Conservation (phyloP, 1,140 invertebrate genomes). For the Oscheius sp. region DNA sequence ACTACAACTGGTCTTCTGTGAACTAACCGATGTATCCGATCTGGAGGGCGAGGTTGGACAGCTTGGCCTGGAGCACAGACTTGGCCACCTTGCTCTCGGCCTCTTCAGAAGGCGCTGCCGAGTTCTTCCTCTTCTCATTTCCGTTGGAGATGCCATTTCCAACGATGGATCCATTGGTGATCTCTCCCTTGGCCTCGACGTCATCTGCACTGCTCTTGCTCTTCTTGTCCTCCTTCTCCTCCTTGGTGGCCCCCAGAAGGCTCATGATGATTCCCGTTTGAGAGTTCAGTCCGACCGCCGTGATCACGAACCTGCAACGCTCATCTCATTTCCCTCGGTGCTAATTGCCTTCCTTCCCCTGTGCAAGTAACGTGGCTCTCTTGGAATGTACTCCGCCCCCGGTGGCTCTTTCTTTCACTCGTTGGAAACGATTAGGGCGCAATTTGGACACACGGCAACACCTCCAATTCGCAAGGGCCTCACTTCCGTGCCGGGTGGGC, state of each 20-base stretch:
- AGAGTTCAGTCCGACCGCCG: constrained; percentile 61
- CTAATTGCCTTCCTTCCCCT: not conserved
- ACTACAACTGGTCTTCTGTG: not conserved
- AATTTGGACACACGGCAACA: not conserved
- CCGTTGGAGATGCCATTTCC: constrained; percentile 7
- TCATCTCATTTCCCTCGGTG: not conserved
- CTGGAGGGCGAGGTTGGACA: constrained; percentile 61
- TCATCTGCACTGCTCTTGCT: constrained; percentile 13
- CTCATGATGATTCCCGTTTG: constrained; percentile 62
- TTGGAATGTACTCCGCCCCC: too few relatives aligned
- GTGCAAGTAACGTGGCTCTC: too few relatives aligned
- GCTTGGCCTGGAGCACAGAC: constrained; percentile 57
- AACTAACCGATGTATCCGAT: constrained; percentile 60
- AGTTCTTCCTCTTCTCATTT: constrained; percentile 23
- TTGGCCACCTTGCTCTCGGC: constrained; percentile 50
- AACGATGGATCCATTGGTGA: constrained; percentile 1
- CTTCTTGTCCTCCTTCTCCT: constrained; percentile 25
- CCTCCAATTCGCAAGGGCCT: not conserved
- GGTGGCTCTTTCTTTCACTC: too few relatives aligned
- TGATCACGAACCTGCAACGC: constrained; percentile 52
- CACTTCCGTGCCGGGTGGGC: not conserved
- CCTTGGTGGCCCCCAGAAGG: constrained; percentile 62
- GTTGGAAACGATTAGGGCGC: not conserved
- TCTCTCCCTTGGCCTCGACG: constrained; percentile 17
- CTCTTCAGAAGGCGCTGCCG: constrained; percentile 10